Percentiles rank a stretch among this genome's conserved stretches.
Evolutionary conservation across 2,888 invertebrate genomes (phyloP).

Genomic region (Tholera decimalis): DNA sequence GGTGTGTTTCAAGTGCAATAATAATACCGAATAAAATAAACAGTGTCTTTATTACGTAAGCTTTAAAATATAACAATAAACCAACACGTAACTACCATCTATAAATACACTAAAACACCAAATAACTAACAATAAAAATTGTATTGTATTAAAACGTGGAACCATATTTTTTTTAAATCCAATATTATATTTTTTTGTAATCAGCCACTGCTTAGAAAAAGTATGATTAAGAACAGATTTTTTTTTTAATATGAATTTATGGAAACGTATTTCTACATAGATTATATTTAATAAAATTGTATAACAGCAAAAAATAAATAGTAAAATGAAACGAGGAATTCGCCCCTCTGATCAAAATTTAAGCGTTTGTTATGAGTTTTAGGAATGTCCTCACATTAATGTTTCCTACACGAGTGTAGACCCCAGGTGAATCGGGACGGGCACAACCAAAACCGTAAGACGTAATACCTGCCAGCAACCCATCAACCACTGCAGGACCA

Average conservation of each 20-base stretch:
- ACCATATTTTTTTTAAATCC: too few species aligned
- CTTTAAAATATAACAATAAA: not conserved
- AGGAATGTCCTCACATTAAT: not conserved
- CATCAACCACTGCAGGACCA: conserved; percentile 73
- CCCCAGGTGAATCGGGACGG: conserved; percentile 73
- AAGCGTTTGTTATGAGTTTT: not conserved
- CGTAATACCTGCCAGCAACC: conserved; percentile 69
- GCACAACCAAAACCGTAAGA: conserved; percentile 79
- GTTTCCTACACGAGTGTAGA: conserved; percentile 64
- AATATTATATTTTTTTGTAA: too few species aligned
- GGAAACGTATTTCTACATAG: not conserved
- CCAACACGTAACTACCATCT: not conserved
- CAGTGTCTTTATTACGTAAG: conserved; percentile 45
- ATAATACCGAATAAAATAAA: conserved; percentile 13
- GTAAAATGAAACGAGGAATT: not conserved
- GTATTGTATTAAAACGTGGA: too few species aligned
- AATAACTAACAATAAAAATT: conserved; percentile 4
- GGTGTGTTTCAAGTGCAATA: not conserved
- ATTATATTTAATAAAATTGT: not conserved
- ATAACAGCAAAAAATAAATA: not conserved
- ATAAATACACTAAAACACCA: not conserved
- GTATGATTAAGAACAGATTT: not conserved
- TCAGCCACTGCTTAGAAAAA: conserved; percentile 1
- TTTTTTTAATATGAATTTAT: too few species aligned
- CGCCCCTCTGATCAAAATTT: not conserved